Evolutionary conservation across 2,113 vertebrate species (phyloP).

Genomic region (Thalassarche chlororhynchos): DNA sequence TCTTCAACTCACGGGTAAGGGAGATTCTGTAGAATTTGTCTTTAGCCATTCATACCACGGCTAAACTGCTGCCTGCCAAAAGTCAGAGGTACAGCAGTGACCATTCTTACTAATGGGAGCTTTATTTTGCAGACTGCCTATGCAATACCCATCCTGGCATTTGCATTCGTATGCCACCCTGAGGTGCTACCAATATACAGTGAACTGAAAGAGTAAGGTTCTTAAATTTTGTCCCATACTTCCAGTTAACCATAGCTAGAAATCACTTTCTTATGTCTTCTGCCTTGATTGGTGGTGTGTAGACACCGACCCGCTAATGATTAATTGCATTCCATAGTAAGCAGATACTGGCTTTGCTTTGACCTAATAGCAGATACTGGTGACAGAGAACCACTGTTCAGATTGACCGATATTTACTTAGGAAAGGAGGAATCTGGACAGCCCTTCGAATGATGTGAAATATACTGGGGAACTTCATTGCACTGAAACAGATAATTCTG

Average conservation of each 20-base stretch:
- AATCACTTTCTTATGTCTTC: not conserved
- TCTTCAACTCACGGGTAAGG: slow-evolving; percentile 94
- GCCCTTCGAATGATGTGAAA: not conserved
- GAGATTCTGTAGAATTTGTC: not conserved
- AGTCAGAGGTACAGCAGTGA: not conserved
- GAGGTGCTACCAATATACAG: slow-evolving; percentile 98
- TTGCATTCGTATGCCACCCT: slow-evolving; percentile 97
- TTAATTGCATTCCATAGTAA: not conserved
- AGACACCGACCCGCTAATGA: not conserved
- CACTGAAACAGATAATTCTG: not conserved
- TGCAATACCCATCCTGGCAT: slow-evolving; percentile 95
- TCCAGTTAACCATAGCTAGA: slow-evolving; percentile 1
- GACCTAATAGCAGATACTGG: not conserved
- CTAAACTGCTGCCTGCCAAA: not conserved
- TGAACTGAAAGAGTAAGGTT: slow-evolving; percentile 94
- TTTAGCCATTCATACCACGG: not conserved
- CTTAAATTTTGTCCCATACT: slow-evolving; percentile 46
- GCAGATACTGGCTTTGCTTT: not conserved
- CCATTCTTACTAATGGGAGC: slow-evolving; percentile 29
- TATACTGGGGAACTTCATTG: not conserved
- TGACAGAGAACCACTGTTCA: not conserved
- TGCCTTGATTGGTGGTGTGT: not conserved
- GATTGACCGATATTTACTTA: not conserved
- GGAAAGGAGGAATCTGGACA: not conserved
- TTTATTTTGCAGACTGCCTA: slow-evolving; percentile 90